Conservation (phyloP, 2,113 vertebrate genomes). For the Gallinago paraguaiae region DNA sequence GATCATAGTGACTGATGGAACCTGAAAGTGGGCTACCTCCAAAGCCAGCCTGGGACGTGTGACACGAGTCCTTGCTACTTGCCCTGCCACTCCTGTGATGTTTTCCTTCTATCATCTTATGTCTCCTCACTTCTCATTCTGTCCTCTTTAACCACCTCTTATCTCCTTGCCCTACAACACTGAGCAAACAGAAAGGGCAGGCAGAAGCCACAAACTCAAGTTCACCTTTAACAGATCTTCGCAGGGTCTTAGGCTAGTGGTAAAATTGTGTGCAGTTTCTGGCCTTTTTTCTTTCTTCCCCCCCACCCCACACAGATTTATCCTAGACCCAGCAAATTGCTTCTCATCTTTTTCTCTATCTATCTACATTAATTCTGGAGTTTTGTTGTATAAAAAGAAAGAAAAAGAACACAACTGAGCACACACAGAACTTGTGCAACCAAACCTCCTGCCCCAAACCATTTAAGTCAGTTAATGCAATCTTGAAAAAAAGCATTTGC, state of each 20-base stretch:
- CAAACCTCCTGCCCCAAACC: not conserved
- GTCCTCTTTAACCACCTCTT: not conserved
- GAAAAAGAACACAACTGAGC: not conserved
- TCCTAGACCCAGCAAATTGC: not conserved
- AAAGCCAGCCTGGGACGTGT: accelerated
- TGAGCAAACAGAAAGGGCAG: not conserved
- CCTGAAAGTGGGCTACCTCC: not conserved
- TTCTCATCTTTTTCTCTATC: not conserved
- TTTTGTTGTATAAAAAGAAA: not conserved
- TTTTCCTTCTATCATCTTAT: not conserved
- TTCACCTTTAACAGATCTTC: not conserved
- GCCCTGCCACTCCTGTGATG: accelerated
- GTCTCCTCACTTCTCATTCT: not conserved
- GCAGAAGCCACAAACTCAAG: not conserved
- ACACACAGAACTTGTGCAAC: not conserved
- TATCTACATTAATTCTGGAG: not conserved
- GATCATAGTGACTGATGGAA: not conserved
- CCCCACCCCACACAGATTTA: not conserved
- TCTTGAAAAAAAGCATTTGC: not conserved
- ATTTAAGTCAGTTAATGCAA: not conserved
- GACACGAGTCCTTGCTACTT: not conserved
- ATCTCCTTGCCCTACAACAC: not conserved
- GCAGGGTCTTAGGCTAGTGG: not conserved
- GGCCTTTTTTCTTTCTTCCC: not conserved
- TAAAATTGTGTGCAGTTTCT: not conserved